Base-by-base conservation (phyloP, 2,113 vertebrate species). In the Paradoxurus hermaphroditus region DNA sequence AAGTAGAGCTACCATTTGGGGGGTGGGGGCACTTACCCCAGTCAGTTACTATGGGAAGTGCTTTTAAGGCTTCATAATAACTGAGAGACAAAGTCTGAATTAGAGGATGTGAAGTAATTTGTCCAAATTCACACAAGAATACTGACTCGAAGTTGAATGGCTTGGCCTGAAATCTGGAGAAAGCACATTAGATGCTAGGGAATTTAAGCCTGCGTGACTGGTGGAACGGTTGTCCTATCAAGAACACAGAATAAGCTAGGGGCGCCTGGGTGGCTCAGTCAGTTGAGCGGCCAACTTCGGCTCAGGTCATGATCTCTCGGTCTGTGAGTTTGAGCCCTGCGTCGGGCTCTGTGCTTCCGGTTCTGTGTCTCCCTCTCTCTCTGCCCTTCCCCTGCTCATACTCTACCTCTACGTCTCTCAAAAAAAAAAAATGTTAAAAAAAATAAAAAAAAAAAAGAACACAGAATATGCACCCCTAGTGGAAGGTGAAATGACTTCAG, bases 61-160 rank as follows among this genome's bases (percentile, higher is more conserved):
- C 31, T 86, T 96, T 97, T 73, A 94, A 49, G 86, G 86, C n/a
- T 67, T 79, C 44, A 39, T 84, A 67, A 95, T 49, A 91, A 83
- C 62, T 53, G 46, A 86, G 4, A 59, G 25, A n/a, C n/a, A 90
- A 97, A 92, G n/a, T 95, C 15, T n/a, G 23, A 56, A 85, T 85
- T 85, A 81, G 23, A 8, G 75, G n/a, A 94, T 27, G 92, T 77
- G 95, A 88, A 78, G 49, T 86, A 62, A 83, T 75, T 93, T 89
- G 7, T 27, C 51, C 19, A 70, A n/a, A 81, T 84, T 94, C 78
- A 95, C 59, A 53, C 16, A 72, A 87, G 90, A 46, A 63, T 0
- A 65, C 36, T 51, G 90, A 39, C 44, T 78, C 73, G 51, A 70
- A 83, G 41, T 36, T 34, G 56, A 93, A 68, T 21, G 63, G 51